Conservation (phyloP, 1,140 invertebrate genomes). For the Scylla paramamosain region DNA sequence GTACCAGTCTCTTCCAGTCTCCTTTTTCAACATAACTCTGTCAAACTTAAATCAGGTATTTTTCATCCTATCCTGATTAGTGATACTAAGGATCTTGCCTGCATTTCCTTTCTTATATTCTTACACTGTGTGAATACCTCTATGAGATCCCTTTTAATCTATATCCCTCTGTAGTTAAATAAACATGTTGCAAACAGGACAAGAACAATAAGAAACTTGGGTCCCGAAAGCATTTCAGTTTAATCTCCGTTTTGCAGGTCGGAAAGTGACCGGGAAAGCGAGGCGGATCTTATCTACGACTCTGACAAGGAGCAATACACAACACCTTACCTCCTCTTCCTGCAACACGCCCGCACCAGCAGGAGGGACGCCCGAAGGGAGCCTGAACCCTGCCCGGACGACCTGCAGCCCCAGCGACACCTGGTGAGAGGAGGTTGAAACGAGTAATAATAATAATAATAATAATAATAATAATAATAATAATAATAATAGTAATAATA, state of each 20-base stretch:
- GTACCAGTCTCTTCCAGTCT: too few species aligned
- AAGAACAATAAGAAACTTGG: too few species aligned
- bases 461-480: neutral
- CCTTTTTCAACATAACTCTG: too few species aligned
- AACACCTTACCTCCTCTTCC: constrained; percentile 57
- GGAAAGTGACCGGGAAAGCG: constrained; percentile 49
- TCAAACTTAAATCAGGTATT: too few species aligned
- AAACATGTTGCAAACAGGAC: too few species aligned
- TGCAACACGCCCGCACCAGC: constrained; percentile 14
- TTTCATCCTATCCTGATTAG: too few species aligned
- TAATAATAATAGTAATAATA: neutral
- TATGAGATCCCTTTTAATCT: too few species aligned
- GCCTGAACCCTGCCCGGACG: neutral
- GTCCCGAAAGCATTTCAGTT: too few species aligned
- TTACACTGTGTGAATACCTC: too few species aligned
- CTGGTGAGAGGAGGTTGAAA: neutral
- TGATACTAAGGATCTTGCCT: too few species aligned
- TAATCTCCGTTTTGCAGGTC: neutral
- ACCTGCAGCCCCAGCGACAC: neutral
- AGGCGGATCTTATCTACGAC: constrained; percentile 62
- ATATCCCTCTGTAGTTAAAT: too few species aligned
- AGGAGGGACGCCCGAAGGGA: neutral
- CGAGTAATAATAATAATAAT: neutral
- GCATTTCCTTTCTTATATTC: too few species aligned
- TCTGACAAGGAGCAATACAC: constrained; percentile 60